These are phyloP conservation scores for Hyles vespertilio DNA, from an alignment of 1,140 invertebrate species.

Conservation along the genomic window DNA sequence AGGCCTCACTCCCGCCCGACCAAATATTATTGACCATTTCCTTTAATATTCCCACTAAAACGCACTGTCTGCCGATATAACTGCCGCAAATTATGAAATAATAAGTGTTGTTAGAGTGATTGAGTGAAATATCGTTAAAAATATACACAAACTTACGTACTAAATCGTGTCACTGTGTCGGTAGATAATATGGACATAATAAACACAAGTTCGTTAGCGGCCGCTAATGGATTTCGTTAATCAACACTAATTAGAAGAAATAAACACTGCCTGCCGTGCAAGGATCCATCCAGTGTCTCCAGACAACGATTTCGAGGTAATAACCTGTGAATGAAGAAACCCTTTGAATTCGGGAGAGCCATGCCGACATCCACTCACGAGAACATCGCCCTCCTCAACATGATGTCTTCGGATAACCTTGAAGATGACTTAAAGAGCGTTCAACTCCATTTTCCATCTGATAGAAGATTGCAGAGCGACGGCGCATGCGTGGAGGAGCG, in stretches of 20 bases:
- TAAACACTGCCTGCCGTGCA: neutral
- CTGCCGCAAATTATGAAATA: constrained; percentile 25
- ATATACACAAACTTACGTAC: neutral
- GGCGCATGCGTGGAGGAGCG: constrained; percentile 80
- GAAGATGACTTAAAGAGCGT: constrained; percentile 96
- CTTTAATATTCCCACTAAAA: constrained; percentile 40
- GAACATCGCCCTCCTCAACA: constrained; percentile 65
- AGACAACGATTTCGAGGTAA: neutral
- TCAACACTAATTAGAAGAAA: constrained; percentile 24
- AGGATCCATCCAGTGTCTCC: neutral
- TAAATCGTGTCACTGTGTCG: constrained; percentile 21
- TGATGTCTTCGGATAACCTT: constrained; percentile 91
- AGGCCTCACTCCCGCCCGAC: constrained; percentile 43
- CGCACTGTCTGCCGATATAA: constrained; percentile 26
- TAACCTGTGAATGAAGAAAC: constrained; percentile 15
- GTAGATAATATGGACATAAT: constrained; percentile 26
- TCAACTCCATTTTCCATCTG: constrained; percentile 89
- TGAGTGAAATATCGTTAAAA: constrained; percentile 26
- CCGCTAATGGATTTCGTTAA: constrained; percentile 40
- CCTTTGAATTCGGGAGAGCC: constrained; percentile 22
- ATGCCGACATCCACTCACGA: constrained; percentile 66
- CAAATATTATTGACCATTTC: constrained; percentile 64
- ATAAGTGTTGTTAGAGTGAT: constrained; percentile 37
- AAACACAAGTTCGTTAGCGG: constrained; percentile 22
- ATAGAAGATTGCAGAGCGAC: constrained; percentile 84